phyloP scores from a whole-genome alignment of 2,888 invertebrate species.

The Invenusta paracnida region DNA sequence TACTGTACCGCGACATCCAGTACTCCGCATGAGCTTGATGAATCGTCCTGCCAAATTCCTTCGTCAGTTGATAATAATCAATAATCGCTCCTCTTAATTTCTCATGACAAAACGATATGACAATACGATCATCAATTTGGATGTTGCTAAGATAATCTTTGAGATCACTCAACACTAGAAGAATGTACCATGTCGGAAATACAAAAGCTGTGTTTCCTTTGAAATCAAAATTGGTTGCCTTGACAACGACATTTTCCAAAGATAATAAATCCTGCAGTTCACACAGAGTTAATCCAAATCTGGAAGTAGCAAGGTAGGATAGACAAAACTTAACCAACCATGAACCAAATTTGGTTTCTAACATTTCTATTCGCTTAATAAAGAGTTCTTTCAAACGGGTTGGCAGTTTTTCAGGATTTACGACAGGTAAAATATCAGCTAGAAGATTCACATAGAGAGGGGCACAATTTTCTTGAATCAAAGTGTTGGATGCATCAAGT shows the following conservation, averaged over 20 bases:
- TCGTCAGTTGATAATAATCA: conserved; percentile 39
- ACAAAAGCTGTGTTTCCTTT: conserved; percentile 20
- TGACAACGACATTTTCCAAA: conserved; percentile 36
- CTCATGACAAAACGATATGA: conserved; percentile 33
- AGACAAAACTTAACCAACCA: conserved; percentile 29
- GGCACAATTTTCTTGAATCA: conserved; percentile 29
- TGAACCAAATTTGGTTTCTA: conserved; percentile 30
- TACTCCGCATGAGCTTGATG: conserved; percentile 39
- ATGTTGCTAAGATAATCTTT: conserved; percentile 20
- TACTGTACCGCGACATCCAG: conserved; percentile 37
- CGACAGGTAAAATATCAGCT: conserved; percentile 36
- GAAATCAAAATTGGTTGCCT: conserved; percentile 39
- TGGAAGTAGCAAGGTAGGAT: conserved; percentile 34
- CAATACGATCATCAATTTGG: conserved; percentile 41
- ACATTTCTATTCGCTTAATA: conserved; percentile 35
- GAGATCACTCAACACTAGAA: neutral
- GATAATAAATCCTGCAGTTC: conserved; percentile 37
- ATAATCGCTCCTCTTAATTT: conserved; percentile 12
- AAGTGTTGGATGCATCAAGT: neutral
- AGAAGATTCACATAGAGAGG: conserved; percentile 35
- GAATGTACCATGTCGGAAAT: conserved; percentile 25
- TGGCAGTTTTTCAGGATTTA: conserved; percentile 37
- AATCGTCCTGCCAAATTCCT: conserved; percentile 33
- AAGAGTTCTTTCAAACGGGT: conserved; percentile 21
- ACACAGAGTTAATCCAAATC: conserved; percentile 40